Base-by-base conservation (phyloP, 2,113 vertebrate genomes). In the Malurus elegans region DNA sequence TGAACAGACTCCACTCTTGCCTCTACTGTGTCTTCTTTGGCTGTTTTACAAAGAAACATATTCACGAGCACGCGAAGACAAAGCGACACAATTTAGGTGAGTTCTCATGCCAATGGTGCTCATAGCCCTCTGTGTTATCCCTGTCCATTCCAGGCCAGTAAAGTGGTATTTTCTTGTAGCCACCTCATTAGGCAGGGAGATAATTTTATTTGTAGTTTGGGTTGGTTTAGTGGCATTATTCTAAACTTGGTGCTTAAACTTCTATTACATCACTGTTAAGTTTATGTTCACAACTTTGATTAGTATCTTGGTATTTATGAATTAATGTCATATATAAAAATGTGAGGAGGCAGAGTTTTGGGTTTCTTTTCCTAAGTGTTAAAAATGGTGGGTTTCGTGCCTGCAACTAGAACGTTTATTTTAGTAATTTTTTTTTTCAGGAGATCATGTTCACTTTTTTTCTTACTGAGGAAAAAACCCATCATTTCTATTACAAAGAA, bases 11-110 rank as follows among this genome's bases (percentile, higher is more conserved):
- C 86, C 99, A 99, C 97, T 99, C 99, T 95, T 99, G 99, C 98
- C 99, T 99, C 86, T 99, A 99, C 97, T 99, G 99, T 79, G 99
- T 99, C 95, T 99, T 99, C 98, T 99, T 99, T 40, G 99, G 99
- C 98, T 99, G 99, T 96, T 99, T 99, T 95, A 99, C 98, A 76
- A 99, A 99, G 99, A 99, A 99, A 96, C 99, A 99, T 95, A 99
- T 99, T 96, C 99, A 99, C 85, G 99, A 99, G 73, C 99, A 99
- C 88, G 99, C 99, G 36, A 99, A 99, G 98, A 98, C 98, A 95
- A 99, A 99, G 94, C 98, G 99, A 97, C 99, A 99, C 98, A 99
- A 99, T 96, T 98, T 99, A 97, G 99, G 99, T 99, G 98, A 99
- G 99, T 62, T 38, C 3, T n/a, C 69, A 26, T n/a, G 32, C 42